Conservation (phyloP, 2,797 vertebrate genomes). For the Chelmon rostratus region DNA sequence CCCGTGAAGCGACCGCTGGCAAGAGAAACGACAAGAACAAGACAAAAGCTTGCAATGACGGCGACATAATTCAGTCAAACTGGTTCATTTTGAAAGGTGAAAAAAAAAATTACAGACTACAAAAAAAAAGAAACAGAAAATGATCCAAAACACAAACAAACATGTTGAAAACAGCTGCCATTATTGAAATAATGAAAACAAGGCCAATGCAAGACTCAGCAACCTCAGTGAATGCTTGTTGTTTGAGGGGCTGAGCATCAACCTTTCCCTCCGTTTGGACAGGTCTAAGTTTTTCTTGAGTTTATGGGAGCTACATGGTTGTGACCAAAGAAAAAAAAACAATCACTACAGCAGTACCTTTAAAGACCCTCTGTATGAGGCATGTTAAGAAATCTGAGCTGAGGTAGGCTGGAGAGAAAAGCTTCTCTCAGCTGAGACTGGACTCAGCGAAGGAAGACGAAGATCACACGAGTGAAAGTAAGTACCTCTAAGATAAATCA, state of each 20-base stretch:
- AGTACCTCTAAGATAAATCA: constrained; percentile 77
- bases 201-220: constrained; percentile 77
- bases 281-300: constrained; percentile 48
- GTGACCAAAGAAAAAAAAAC: constrained; percentile 43
- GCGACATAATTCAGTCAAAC: constrained; percentile 85
- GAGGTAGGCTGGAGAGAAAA: constrained; percentile 86
- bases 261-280: constrained; percentile 61
- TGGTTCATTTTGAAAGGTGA: constrained; percentile 70
- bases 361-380: constrained; percentile 73
- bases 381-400: constrained; percentile 83
- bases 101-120: constrained; percentile 65
- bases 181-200: constrained; percentile 85
- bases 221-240: constrained; percentile 64
- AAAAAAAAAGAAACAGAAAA: constrained; percentile 61
- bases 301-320: constrained; percentile 72
- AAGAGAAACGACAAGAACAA: constrained; percentile 68
- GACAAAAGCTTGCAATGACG: constrained; percentile 74
- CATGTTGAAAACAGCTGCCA: constrained; percentile 86
- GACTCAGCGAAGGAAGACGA: constrained; percentile 74
- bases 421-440: constrained; percentile 74
- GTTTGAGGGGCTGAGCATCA: constrained; percentile 57
- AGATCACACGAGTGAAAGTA: constrained; percentile 58
- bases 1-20: constrained; percentile 63
- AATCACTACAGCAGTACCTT: constrained; percentile 83
- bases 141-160: constrained; percentile 65